phyloP scores from a whole-genome alignment of 2,797 vertebrate species.

The Crossoptilon crossoptilon region DNA sequence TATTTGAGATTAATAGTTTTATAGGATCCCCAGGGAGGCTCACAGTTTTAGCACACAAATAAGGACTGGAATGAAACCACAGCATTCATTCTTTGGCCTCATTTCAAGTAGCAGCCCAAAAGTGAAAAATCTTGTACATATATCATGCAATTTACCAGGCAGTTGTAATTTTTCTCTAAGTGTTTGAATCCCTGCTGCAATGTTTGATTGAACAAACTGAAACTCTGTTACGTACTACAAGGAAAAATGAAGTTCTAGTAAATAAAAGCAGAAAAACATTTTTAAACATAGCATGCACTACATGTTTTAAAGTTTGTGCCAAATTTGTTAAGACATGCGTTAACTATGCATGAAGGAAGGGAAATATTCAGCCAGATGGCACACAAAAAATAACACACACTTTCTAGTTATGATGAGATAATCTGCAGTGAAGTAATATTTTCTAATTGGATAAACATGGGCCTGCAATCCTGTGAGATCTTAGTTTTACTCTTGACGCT shows the following conservation, averaged over 20 bases:
- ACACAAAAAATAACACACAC: conserved; percentile 49
- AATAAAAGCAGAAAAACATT: conserved; percentile 1
- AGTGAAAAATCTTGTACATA: not conserved
- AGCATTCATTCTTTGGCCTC: not conserved
- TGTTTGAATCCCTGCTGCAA: not conserved
- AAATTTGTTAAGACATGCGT: conserved; percentile 4
- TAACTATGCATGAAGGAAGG: conserved; percentile 16
- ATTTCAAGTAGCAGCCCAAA: not conserved
- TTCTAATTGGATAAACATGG: conserved; percentile 47
- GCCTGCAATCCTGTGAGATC: not conserved
- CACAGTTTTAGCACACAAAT: not conserved
- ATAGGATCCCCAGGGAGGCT: not conserved
- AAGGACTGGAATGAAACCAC: not conserved
- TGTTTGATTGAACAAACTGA: not conserved
- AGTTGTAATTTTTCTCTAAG: not conserved
- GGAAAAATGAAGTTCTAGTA: not conserved
- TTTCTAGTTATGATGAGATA: conserved; percentile 40
- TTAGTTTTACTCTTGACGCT: conserved; percentile 6
- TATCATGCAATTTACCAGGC: not conserved
- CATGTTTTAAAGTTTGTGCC: not conserved
- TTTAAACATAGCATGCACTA: not conserved
- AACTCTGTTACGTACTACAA: not conserved
- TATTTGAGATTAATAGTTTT: conserved; percentile 3
- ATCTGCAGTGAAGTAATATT: conserved; percentile 32
- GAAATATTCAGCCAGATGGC: conserved; percentile 48